These are phyloP conservation scores for Zaprionus ghesquierei DNA, from an alignment of 1,140 invertebrate genomes.

Conservation along the genomic window DNA sequence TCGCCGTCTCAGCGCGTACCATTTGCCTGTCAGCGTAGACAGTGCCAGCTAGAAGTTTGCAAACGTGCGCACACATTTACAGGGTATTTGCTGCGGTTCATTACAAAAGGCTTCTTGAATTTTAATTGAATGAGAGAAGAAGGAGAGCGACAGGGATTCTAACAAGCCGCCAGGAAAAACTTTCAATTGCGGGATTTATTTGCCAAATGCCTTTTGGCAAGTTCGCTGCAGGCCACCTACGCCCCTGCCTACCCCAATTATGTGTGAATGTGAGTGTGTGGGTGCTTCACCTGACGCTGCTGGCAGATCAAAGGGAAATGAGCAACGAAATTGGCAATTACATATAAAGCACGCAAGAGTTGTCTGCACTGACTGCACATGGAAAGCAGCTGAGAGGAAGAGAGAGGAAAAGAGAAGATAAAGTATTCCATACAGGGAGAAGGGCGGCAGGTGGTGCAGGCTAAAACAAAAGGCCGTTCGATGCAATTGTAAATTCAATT, in stretches of 20 bases:
- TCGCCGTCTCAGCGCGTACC: not conserved
- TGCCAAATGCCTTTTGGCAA: conserved; percentile 57
- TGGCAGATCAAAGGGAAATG: conserved; percentile 74
- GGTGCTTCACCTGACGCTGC: conserved; percentile 38
- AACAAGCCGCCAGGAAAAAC: conserved; percentile 34
- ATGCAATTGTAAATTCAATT: conserved; percentile 76
- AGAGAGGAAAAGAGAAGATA: not conserved
- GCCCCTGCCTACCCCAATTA: not conserved
- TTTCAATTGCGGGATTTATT: conserved; percentile 59
- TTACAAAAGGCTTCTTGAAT: not conserved
- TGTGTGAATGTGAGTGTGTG: not conserved
- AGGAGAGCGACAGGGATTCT: conserved; percentile 16
- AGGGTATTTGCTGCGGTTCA: not conserved
- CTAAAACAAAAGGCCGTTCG: conserved; percentile 58
- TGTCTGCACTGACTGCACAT: conserved; percentile 38
- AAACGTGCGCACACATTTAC: not conserved
- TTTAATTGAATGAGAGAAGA: conserved; percentile 1
- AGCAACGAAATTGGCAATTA: conserved; percentile 78
- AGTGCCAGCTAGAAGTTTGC: not conserved
- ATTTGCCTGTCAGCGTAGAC: conserved; percentile 17
- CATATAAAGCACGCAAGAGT: conserved; percentile 62
- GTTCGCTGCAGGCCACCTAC: conserved; percentile 50
- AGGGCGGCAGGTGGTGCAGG: not conserved
- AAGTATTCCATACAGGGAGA: not conserved
- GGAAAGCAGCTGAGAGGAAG: not conserved